A percentile compares a stretch with the other conserved stretches of the same genome.
These are phyloP conservation scores for Gryon sp. DNA, from an alignment of 1,140 invertebrate genomes.

Conservation along the genomic window DNA sequence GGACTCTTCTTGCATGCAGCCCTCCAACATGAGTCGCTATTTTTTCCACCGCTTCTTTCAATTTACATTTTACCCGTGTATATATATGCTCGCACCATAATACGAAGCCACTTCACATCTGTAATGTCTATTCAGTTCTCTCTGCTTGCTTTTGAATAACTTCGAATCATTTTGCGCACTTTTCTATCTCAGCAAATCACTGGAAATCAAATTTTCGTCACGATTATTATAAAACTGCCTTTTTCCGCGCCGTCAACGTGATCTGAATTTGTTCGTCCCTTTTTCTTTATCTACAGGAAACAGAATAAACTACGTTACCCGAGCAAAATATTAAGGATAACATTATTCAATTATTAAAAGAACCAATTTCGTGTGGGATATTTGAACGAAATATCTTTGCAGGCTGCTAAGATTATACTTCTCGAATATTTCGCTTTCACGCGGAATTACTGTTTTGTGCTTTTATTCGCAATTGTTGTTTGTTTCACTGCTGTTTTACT, in stretches of 20 bases:
- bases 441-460: too few species aligned
- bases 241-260: neutral
- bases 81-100: slow-evolving; percentile 14
- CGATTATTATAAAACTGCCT: slow-evolving; percentile 14
- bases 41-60: slow-evolving; percentile 47
- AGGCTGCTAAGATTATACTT: too few species aligned
- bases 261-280: too few species aligned
- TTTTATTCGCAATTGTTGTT: slow-evolving; percentile 30
- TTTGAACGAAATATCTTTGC: too few species aligned
- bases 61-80: slow-evolving; percentile 49
- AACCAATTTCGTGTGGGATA: too few species aligned
- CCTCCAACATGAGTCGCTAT: slow-evolving; percentile 41
- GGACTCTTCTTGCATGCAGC: slow-evolving; percentile 3
- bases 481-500: slow-evolving; percentile 21
- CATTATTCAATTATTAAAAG: too few species aligned
- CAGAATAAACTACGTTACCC: too few species aligned
- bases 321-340: too few species aligned
- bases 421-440: too few species aligned
- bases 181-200: slow-evolving; percentile 31
- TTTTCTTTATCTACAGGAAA: too few species aligned
- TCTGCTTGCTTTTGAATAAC: slow-evolving; percentile 35
- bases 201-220: slow-evolving; percentile 17
- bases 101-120: slow-evolving; percentile 3
- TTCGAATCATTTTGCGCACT: slow-evolving; percentile 45
- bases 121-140: slow-evolving; percentile 33